Percentiles rank a stretch among this genome's conserved stretches.
Conservation (phyloP, 2,888 invertebrate species). For the Azorinus chamasolen region DNA sequence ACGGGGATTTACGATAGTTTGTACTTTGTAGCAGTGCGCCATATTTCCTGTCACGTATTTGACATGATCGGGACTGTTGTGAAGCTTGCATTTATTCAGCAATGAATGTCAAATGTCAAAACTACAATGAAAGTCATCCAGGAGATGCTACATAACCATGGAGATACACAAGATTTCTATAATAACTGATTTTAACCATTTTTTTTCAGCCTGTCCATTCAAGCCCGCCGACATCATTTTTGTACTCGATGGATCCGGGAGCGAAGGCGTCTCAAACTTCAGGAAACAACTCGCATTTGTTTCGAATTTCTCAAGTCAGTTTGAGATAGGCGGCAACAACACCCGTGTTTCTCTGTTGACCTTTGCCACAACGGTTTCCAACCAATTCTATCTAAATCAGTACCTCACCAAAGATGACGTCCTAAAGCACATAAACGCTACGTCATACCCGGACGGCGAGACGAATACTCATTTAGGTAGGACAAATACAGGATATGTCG, state of each 20-base stretch:
- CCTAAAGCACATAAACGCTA: conserved; percentile 18
- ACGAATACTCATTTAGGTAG: conserved; percentile 50
- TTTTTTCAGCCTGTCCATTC: conserved; percentile 49
- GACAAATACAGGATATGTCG: too few species aligned
- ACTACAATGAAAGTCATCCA: too few species aligned
- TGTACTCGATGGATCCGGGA: conserved; percentile 54
- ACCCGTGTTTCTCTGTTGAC: conserved; percentile 44
- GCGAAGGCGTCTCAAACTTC: conserved; percentile 42
- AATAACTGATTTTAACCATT: too few species aligned
- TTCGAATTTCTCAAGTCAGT: conserved; percentile 49
- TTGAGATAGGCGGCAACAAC: conserved; percentile 48
- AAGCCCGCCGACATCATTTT: conserved; percentile 58
- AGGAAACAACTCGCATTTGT: conserved; percentile 45
- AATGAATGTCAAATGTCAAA: too few species aligned
- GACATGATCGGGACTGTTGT: too few species aligned
- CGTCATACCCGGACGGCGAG: conserved; percentile 43
- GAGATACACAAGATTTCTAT: too few species aligned
- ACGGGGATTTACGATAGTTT: too few species aligned
- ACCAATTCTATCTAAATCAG: conserved; percentile 45
- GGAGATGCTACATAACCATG: too few species aligned
- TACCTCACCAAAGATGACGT: conserved; percentile 22
- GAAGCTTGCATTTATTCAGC: too few species aligned
- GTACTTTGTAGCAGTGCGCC: too few species aligned
- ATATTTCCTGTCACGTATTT: too few species aligned
- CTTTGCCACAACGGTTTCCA: conserved; percentile 40